phyloP scores from a whole-genome alignment of 2,113 vertebrate species.

The Lipophrys pholis region DNA sequence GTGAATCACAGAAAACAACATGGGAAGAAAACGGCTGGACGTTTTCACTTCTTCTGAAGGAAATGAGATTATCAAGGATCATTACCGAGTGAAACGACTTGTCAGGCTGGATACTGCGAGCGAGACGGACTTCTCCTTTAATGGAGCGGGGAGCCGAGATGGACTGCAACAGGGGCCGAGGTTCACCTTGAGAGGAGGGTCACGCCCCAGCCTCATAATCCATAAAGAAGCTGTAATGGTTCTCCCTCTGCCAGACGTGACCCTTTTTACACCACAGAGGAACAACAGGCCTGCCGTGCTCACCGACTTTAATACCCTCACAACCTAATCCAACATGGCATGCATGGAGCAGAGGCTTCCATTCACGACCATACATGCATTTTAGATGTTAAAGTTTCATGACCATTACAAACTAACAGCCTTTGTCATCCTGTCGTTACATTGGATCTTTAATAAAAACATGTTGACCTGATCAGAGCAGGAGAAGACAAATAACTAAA shows the following conservation, averaged over 20 bases:
- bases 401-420: too few relatives aligned
- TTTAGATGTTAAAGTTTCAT: too few relatives aligned
- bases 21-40: not conserved
- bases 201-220: slow-evolving; percentile 72
- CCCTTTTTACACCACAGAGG: slow-evolving; percentile 64
- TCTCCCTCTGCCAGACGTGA: slow-evolving; percentile 65
- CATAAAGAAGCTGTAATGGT: slow-evolving; percentile 77
- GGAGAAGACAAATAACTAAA: too few relatives aligned
- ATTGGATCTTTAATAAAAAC: too few relatives aligned
- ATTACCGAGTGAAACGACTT: slow-evolving; percentile 44
- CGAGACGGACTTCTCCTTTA: slow-evolving; percentile 49
- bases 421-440: too few relatives aligned
- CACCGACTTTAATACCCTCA: slow-evolving; percentile 27
- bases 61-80: slow-evolving; percentile 39
- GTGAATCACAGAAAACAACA: not conserved
- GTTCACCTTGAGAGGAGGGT: slow-evolving; percentile 81
- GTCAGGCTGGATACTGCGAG: slow-evolving; percentile 60
- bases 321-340: too few relatives aligned
- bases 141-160: slow-evolving; percentile 64
- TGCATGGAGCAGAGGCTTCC: too few relatives aligned
- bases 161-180: slow-evolving; percentile 64
- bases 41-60: slow-evolving; percentile 43
- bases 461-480: too few relatives aligned
- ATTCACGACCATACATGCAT: too few relatives aligned
- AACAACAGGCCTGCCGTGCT: slow-evolving; percentile 45